Percentiles rank a stretch among this genome's conserved stretches.
phyloP scores from a whole-genome alignment of 2,797 vertebrate genomes.

The Anabacerthia variegaticeps region DNA sequence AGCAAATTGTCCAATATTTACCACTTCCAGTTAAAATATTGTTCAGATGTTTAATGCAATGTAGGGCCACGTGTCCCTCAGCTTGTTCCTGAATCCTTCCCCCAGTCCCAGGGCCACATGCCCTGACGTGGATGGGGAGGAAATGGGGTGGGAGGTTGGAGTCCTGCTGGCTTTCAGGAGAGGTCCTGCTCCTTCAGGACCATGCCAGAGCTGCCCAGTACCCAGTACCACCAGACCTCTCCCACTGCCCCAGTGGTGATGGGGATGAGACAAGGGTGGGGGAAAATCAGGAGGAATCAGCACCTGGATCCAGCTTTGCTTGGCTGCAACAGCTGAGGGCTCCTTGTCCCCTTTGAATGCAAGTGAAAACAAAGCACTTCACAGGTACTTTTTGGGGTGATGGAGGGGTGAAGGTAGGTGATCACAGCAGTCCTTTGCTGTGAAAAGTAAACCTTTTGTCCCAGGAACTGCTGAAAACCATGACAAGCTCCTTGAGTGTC shows the following conservation, averaged over 20 bases:
- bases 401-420: neutral
- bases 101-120: fast-evolving
- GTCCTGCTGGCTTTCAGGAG: neutral
- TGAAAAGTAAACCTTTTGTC: neutral
- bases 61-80: fast-evolving
- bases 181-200: neutral
- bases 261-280: neutral
- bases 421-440: neutral
- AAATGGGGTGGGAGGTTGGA: neutral
- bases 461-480: neutral
- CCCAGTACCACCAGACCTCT: neutral
- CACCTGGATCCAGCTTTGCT: too few relatives aligned
- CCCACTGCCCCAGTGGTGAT: fast-evolving
- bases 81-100: neutral
- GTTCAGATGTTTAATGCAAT: neutral
- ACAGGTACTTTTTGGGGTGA: fast-evolving
- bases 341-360: fast-evolving
- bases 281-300: neutral
- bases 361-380: neutral
- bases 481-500: neutral
- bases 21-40: neutral
- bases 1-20: neutral
- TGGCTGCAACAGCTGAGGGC: fast-evolving
- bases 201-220: neutral
- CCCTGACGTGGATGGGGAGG: neutral